Evolutionary conservation across 2,888 invertebrate genomes (phyloP), one percentile per base, ranked within the genome.

Genomic region (Clitarchus hookeri): DNA sequence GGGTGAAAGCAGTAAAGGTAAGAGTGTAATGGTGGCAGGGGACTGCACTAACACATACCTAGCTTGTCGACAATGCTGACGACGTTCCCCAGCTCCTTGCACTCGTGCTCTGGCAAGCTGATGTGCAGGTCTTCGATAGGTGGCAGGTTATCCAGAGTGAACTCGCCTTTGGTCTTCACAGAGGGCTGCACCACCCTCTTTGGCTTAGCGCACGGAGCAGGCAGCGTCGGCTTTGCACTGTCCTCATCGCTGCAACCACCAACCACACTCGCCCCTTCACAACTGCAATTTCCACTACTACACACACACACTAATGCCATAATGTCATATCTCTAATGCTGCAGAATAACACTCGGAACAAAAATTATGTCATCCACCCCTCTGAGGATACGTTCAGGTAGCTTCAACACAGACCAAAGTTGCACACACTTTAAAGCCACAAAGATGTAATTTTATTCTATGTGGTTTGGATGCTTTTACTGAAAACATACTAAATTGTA

Each of bases 51-150:
- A 84, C 65, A 88, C 90, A 91, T 91, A 95, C 95, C 95, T 91
- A 96, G 92, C 91, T 94, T 94, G 90, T 96, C 95, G 83, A 97
- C 94, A 89, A 96, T 94, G 88, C 94, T 95, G 88, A 93, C 92
- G 88, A 97, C 93, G 86, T 93, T 93, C 84, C 97, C 97, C 89
- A 97, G 93, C 88, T 95, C 94, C 86, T 94, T 93, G 89, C 96
- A 96, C 88, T 96, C 94, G 87, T 95, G 94, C 89, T 95, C 94
- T 0, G 95, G 94, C n/a, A 97, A 94, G 86, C 94, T 95, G 88
- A 97, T 96, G 89, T 95, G 94, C 44, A 97, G 92, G 90, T 97
- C 96, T 90, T 97, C 95, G 86, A 97, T 96, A 0, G 96, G 96
- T 0, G 97, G 97, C 87, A 97, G 92, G 90, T 97, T 95, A 86